These are phyloP conservation scores for Aspiorhynchus laticeps DNA, from an alignment of 2,113 vertebrate species.

Conservation along the genomic window DNA sequence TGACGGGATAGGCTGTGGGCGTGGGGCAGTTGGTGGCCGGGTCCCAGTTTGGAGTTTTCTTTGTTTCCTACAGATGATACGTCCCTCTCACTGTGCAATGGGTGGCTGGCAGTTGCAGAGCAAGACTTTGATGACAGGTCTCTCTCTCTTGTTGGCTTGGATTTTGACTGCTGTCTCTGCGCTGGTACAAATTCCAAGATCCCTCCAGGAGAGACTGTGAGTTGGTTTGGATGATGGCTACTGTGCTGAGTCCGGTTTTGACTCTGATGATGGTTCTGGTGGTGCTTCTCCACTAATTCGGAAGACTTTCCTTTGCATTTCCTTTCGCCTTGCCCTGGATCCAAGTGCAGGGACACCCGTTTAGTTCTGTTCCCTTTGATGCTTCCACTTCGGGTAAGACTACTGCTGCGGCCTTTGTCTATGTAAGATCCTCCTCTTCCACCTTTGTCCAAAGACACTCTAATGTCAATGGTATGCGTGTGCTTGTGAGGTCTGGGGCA, in stretches of 20 bases:
- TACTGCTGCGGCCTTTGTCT: slow-evolving; percentile 64
- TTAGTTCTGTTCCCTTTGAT: slow-evolving; percentile 65
- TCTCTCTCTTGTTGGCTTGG: slow-evolving; percentile 67
- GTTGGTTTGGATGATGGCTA: slow-evolving; percentile 66
- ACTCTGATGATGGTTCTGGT: slow-evolving; percentile 61
- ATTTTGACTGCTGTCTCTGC: slow-evolving; percentile 67
- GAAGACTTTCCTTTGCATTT: slow-evolving; percentile 61
- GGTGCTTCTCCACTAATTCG: slow-evolving; percentile 61
- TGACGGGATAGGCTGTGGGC: slow-evolving; percentile 69
- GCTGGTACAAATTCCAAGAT: slow-evolving; percentile 76
- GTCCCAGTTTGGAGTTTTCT: slow-evolving; percentile 78
- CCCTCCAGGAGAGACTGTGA: slow-evolving; percentile 67
- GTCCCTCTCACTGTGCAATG: slow-evolving; percentile 60
- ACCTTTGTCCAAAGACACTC: slow-evolving; percentile 74
- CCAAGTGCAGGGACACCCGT: slow-evolving; percentile 66
- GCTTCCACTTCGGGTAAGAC: slow-evolving; percentile 66
- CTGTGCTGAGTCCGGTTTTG: slow-evolving; percentile 42
- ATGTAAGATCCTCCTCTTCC: slow-evolving; percentile 50
- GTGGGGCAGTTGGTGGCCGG: slow-evolving; percentile 70
- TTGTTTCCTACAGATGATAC: slow-evolving; percentile 68
- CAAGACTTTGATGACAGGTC: slow-evolving; percentile 58
- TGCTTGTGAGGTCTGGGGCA: slow-evolving; percentile 74
- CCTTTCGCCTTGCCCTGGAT: slow-evolving; percentile 67
- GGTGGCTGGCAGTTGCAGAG: slow-evolving; percentile 47
- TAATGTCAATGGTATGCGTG: slow-evolving; percentile 78